phyloP scores from a whole-genome alignment of 2,113 vertebrate genomes.

The Copsychus sechellarum region DNA sequence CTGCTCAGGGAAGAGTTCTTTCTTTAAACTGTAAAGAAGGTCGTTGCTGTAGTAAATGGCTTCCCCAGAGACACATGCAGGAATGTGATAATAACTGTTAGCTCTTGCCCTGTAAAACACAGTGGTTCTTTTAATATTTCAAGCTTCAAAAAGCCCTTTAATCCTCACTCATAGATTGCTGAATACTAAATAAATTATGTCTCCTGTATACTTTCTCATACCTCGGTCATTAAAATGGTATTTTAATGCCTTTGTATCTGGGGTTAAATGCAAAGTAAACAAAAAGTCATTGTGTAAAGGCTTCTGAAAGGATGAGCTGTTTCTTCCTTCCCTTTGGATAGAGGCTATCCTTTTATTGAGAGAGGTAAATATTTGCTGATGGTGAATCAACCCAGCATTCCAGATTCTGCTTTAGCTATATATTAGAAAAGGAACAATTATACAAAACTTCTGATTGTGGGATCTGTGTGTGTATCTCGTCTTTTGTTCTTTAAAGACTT shows the following conservation, averaged over 20 bases:
- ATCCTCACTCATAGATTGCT: not conserved
- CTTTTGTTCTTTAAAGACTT: not conserved
- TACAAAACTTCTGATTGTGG: not conserved
- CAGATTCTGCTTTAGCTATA: not conserved
- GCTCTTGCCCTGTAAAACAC: not conserved
- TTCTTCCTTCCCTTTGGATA: constrained; percentile 59
- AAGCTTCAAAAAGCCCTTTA: not conserved
- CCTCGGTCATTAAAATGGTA: not conserved
- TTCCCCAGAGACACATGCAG: not conserved
- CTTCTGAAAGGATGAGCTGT: not conserved
- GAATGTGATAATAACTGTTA: not conserved
- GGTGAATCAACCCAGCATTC: not conserved
- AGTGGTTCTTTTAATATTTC: not conserved
- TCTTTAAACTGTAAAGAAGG: not conserved
- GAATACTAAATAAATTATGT: not conserved
- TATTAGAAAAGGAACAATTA: not conserved
- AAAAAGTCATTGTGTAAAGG: not conserved
- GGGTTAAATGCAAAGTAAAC: not conserved
- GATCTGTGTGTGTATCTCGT: not conserved
- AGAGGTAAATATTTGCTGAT: not conserved
- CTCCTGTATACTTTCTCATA: not conserved
- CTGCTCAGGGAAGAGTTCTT: not conserved
- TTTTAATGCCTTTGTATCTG: not conserved
- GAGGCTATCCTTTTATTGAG: constrained; percentile 13
- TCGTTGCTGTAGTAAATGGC: not conserved